These are phyloP conservation scores for Brachionus angularis DNA, from an alignment of 1,140 invertebrate genomes.

Conservation along the genomic window DNA sequence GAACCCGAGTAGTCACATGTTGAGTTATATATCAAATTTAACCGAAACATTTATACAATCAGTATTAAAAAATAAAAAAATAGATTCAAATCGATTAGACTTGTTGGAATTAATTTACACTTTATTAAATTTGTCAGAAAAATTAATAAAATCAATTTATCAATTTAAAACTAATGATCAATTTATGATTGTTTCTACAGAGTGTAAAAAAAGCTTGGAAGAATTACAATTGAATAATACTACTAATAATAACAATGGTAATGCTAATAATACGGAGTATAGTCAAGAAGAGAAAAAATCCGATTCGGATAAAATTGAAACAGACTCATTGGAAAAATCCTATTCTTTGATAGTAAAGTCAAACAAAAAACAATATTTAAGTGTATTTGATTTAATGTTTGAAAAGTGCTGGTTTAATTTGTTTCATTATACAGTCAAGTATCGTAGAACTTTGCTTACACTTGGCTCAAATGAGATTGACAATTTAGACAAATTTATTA, in stretches of 20 bases:
- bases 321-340: conserved; percentile 23
- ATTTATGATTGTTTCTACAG: neutral
- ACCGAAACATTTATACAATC: conserved; percentile 21
- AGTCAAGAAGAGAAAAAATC: neutral
- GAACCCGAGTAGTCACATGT: neutral
- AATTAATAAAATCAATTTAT: neutral
- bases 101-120: neutral
- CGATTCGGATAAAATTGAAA: neutral
- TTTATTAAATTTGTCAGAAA: neutral
- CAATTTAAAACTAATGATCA: neutral
- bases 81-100: neutral
- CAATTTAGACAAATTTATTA: neutral
- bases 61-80: neutral
- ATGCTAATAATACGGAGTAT: neutral
- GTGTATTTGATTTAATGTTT: neutral
- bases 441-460: neutral
- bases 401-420: conserved; percentile 17
- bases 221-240: too few species aligned
- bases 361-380: neutral
- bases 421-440: conserved; percentile 1
- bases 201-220: neutral
- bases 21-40: neutral
- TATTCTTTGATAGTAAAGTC: neutral
- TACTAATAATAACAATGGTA: neutral
- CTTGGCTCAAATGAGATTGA: neutral